These are phyloP conservation scores for Myotis brandtii DNA, from an alignment of 2,113 vertebrate species.

Conservation along the genomic window DNA sequence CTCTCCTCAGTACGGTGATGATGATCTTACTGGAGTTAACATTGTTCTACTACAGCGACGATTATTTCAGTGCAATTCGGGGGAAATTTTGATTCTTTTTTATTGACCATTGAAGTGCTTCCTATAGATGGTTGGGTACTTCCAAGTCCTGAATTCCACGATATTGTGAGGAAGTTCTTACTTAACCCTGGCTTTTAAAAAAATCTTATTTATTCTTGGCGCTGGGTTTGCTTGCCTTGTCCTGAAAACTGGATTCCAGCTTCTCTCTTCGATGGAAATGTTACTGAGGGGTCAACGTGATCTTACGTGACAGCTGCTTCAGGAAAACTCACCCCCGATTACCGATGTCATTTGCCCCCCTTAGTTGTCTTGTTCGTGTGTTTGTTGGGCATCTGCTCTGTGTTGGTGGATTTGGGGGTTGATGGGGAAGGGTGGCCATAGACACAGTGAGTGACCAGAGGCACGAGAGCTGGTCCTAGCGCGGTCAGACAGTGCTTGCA, in stretches of 20 bases:
- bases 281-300: background rate
- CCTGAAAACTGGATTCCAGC: background rate
- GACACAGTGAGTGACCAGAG: background rate
- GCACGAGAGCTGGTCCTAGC: background rate
- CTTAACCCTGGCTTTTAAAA: background rate
- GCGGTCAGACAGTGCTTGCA: background rate
- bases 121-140: background rate
- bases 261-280: background rate
- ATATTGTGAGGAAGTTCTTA: background rate
- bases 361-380: background rate
- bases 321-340: background rate
- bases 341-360: background rate
- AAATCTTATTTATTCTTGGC: background rate
- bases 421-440: no score
- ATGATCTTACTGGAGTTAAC: background rate
- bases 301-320: background rate
- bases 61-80: background rate
- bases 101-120: background rate
- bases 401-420: no score
- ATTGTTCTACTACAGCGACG: background rate
- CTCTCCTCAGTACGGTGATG: background rate
- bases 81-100: background rate
- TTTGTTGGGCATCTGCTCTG: accelerated
- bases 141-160: background rate
- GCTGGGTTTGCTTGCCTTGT: background rate